Evolutionary conservation across 2,888 invertebrate genomes (phyloP).

Genomic region (Scaeva pyrastri): DNA sequence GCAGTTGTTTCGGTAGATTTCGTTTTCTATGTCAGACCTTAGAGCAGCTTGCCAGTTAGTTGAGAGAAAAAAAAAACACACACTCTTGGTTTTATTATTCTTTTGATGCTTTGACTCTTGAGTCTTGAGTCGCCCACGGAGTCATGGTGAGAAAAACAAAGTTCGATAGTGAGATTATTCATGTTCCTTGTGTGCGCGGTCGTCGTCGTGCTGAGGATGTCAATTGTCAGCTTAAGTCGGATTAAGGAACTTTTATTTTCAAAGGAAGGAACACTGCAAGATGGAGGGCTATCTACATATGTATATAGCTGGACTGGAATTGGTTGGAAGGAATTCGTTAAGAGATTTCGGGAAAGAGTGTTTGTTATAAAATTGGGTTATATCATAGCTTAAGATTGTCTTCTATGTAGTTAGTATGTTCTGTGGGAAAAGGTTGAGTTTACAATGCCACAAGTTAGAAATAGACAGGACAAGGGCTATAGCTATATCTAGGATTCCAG

Average conservation of each 20-base stretch:
- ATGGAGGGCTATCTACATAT: too few relatives aligned
- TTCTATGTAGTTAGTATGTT: too few relatives aligned
- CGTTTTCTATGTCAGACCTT: slow-evolving; percentile 62
- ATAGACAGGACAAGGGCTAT: too few relatives aligned
- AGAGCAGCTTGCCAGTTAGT: slow-evolving; percentile 9
- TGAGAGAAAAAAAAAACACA: background rate
- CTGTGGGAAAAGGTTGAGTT: too few relatives aligned
- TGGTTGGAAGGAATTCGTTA: background rate
- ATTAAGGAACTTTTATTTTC: slow-evolving; percentile 19
- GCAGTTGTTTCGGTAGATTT: slow-evolving; percentile 42
- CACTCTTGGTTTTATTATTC: slow-evolving; percentile 52
- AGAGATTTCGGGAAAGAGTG: background rate
- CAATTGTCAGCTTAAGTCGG: slow-evolving; percentile 51
- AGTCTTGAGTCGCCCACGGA: slow-evolving; percentile 62
- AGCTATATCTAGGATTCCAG: too few relatives aligned
- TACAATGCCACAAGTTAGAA: too few relatives aligned
- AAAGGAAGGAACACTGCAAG: background rate
- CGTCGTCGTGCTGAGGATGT: slow-evolving; percentile 52
- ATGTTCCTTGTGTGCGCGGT: slow-evolving; percentile 52
- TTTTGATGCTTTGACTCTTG: slow-evolving; percentile 58
- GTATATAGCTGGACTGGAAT: too few relatives aligned
- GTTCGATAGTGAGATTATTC: slow-evolving; percentile 65
- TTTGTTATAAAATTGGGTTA: background rate
- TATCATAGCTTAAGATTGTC: too few relatives aligned
- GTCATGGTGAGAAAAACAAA: slow-evolving; percentile 68